These are phyloP conservation scores for Ochlodes sylvanus DNA, from an alignment of 2,888 invertebrate genomes.

Conservation along the genomic window DNA sequence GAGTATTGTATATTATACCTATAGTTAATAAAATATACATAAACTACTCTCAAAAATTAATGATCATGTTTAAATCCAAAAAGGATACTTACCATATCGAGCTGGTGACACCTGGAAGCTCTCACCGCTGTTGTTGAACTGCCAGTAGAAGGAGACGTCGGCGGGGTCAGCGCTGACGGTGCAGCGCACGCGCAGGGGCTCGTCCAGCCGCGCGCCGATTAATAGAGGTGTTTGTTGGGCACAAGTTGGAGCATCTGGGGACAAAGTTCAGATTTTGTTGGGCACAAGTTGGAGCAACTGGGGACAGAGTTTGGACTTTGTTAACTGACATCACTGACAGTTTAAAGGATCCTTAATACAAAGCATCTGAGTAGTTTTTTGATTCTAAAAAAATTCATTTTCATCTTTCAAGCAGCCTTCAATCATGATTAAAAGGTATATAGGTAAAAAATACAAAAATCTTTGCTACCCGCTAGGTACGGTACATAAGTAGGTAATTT, in stretches of 20 bases:
- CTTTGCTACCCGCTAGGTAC: no score
- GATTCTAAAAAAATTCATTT: no score
- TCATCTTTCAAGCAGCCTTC: no score
- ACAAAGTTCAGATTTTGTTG: conserved; percentile 68
- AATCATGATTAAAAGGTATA: no score
- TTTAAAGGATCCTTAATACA: no score
- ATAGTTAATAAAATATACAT: no score
- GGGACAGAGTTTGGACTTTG: background rate
- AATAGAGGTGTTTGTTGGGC: conserved; percentile 88
- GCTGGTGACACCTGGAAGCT: conserved; percentile 92
- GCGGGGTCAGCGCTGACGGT: conserved; percentile 94
- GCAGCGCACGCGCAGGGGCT: conserved; percentile 91
- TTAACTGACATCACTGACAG: no score
- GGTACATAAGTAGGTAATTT: no score
- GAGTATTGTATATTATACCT: no score
- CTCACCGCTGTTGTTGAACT: conserved; percentile 95
- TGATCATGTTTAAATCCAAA: background rate
- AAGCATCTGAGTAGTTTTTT: no score
- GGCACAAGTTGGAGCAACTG: conserved; percentile 93
- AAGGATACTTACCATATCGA: conserved; percentile 68
- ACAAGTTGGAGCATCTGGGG: conserved; percentile 92
- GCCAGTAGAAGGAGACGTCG: conserved; percentile 94
- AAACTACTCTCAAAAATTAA: no score
- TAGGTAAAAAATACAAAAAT: no score
- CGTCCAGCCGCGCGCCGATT: conserved; percentile 93